These are phyloP conservation scores for Ennomos erosarius DNA, from an alignment of 2,888 invertebrate genomes.

Conservation along the genomic window DNA sequence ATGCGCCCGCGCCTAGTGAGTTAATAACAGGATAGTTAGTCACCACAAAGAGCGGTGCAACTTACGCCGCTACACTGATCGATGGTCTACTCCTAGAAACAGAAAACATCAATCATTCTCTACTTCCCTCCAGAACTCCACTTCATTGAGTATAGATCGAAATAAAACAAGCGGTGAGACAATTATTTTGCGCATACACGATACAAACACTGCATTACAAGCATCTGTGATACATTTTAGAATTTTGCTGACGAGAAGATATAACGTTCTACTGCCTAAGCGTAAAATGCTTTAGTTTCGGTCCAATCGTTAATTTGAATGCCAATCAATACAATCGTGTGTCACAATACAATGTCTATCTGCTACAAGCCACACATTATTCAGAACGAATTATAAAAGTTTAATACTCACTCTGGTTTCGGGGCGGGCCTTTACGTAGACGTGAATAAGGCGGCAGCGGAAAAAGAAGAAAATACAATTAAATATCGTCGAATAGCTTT, in stretches of 20 bases:
- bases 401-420: slow-evolving; percentile 87
- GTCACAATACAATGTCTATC: slow-evolving; percentile 57
- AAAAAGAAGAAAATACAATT: slow-evolving; percentile 71
- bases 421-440: slow-evolving; percentile 86
- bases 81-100: slow-evolving; percentile 86
- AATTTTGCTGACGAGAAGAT: slow-evolving; percentile 47
- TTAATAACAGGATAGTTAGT: slow-evolving; percentile 80
- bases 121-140: slow-evolving; percentile 63
- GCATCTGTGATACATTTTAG: slow-evolving; percentile 56
- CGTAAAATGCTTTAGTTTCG: slow-evolving; percentile 45
- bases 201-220: slow-evolving; percentile 69
- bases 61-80: slow-evolving; percentile 81
- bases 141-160: slow-evolving; percentile 60
- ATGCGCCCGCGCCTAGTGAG: slow-evolving; percentile 71
- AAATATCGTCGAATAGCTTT: slow-evolving; percentile 49
- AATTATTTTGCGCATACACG: slow-evolving; percentile 73
- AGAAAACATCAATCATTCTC: slow-evolving; percentile 85
- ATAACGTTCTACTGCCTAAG: slow-evolving; percentile 45
- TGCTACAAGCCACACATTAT: slow-evolving; percentile 74
- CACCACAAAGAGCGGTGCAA: slow-evolving; percentile 85
- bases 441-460: slow-evolving; percentile 69
- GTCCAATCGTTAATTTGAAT: slow-evolving; percentile 52
- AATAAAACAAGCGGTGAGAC: slow-evolving; percentile 71
- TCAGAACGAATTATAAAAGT: slow-evolving; percentile 42
- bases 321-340: slow-evolving; percentile 69